Evolutionary conservation across 2,797 vertebrate genomes (phyloP).

Genomic region (Chiloscyllium punctatum): DNA sequence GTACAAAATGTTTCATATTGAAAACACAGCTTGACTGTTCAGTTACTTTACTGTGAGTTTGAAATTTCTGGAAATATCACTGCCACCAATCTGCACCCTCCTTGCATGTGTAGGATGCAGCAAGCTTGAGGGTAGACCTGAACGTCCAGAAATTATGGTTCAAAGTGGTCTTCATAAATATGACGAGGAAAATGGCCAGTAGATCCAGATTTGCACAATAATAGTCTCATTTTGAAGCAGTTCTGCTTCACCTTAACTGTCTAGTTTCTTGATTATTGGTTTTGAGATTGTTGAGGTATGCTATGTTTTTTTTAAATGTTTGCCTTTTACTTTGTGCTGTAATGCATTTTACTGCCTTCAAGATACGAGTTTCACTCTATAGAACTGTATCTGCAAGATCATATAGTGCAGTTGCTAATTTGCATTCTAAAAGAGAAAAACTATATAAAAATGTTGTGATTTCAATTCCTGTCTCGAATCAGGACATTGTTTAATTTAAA

Average conservation of each 20-base stretch:
- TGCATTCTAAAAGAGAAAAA: slow-evolving; percentile 12
- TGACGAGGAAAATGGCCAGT: slow-evolving; percentile 53
- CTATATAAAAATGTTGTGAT: slow-evolving; percentile 12
- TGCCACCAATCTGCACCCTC: slow-evolving; percentile 53
- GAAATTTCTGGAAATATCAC: slow-evolving; percentile 54
- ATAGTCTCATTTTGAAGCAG: slow-evolving; percentile 44
- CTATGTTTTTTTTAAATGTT: slow-evolving; percentile 52
- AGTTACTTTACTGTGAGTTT: slow-evolving; percentile 55
- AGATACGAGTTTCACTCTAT: neutral
- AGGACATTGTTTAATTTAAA: slow-evolving; percentile 20
- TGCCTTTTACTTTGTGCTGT: slow-evolving; percentile 57
- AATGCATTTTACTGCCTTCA: slow-evolving; percentile 46
- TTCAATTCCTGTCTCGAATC: slow-evolving; percentile 15
- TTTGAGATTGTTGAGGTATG: slow-evolving; percentile 54
- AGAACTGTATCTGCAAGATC: slow-evolving; percentile 9
- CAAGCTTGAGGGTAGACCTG: slow-evolving; percentile 49
- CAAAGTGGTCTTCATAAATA: slow-evolving; percentile 48
- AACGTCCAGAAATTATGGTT: slow-evolving; percentile 44
- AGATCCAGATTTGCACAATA: slow-evolving; percentile 45
- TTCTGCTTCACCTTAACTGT: slow-evolving; percentile 32
- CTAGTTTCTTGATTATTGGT: slow-evolving; percentile 41
- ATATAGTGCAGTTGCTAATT: slow-evolving; percentile 21
- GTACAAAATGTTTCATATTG: slow-evolving; percentile 71
- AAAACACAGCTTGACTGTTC: slow-evolving; percentile 64
- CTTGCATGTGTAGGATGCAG: slow-evolving; percentile 48